These are phyloP conservation scores for Xestobium rufovillosum DNA, from an alignment of 2,888 invertebrate genomes.

Conservation along the genomic window DNA sequence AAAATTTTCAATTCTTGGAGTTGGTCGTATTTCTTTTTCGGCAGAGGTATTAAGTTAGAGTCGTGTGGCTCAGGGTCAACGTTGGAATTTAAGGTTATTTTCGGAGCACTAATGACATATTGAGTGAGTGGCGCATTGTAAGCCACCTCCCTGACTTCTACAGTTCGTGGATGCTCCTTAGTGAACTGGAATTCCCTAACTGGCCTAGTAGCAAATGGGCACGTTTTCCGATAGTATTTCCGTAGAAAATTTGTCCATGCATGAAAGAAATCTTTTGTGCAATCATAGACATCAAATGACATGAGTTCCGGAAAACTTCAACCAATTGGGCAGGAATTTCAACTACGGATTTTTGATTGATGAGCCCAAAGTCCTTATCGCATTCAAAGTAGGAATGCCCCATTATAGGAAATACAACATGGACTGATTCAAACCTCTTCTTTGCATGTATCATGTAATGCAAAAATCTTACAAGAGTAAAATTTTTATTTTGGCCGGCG, in stretches of 20 bases:
- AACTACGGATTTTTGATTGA: constrained; percentile 18
- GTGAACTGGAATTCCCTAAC: neutral
- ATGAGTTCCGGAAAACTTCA: constrained; percentile 18
- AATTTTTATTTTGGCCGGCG: constrained; percentile 1
- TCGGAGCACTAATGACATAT: too few species aligned
- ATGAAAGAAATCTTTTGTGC: constrained; percentile 12
- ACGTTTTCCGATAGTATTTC: neutral
- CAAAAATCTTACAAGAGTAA: neutral
- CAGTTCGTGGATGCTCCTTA: too few species aligned
- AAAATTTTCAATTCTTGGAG: too few species aligned
- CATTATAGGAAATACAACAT: neutral
- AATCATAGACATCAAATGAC: constrained; percentile 21
- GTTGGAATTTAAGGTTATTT: too few species aligned
- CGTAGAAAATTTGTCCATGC: constrained; percentile 7
- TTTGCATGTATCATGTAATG: neutral
- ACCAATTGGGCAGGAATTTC: constrained; percentile 21
- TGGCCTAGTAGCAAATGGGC: neutral
- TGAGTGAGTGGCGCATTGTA: too few species aligned
- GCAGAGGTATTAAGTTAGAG: too few species aligned
- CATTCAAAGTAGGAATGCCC: constrained; percentile 3
- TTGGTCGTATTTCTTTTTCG: too few species aligned
- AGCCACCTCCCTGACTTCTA: too few species aligned
- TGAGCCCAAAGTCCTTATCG: constrained; percentile 13
- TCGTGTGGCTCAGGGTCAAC: too few species aligned
- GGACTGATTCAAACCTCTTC: neutral